phyloP scores from a whole-genome alignment of 37 sponge, comb jelly and placozoan genomes.

The Oscarella lobularis region DNA sequence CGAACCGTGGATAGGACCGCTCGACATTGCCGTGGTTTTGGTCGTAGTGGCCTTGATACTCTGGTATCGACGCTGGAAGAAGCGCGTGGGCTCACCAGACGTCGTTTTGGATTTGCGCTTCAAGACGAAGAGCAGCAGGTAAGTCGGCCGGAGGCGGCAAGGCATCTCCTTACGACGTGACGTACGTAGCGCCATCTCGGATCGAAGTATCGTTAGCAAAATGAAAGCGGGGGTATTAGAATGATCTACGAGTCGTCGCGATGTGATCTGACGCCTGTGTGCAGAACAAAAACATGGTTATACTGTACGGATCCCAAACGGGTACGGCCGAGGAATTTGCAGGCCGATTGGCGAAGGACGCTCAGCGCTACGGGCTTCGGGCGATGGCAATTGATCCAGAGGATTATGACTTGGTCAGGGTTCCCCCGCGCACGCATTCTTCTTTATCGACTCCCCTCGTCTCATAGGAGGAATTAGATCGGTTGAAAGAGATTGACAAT shows the following conservation, averaged over 20 bases:
- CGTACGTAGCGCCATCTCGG: neutral
- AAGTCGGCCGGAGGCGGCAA: too few species aligned
- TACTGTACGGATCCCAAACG: conserved; percentile 97
- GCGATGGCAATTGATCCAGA: conserved; percentile 87
- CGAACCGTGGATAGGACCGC: conserved; percentile 11
- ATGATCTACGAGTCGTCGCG: neutral
- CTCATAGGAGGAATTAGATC: conserved; percentile 50
- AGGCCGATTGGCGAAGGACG: conserved; percentile 75
- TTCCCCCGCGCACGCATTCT: neutral
- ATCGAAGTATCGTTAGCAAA: conserved; percentile 27
- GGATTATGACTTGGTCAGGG: conserved; percentile 37
- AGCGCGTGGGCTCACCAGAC: too few species aligned
- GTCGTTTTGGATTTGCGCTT: too few species aligned
- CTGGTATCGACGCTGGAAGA: conserved; percentile 8
- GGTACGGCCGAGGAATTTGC: conserved; percentile 98
- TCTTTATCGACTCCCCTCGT: neutral
- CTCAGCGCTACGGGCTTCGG: conserved; percentile 53
- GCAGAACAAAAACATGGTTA: conserved; percentile 44
- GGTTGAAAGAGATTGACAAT: conserved; percentile 51
- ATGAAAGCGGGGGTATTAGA: conserved; percentile 50
- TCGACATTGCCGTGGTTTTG: conserved; percentile 28
- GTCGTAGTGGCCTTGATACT: conserved; percentile 22
- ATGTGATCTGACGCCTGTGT: neutral
- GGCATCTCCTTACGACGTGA: too few species aligned
- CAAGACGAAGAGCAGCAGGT: too few species aligned